Evolutionary conservation across 2,797 vertebrate genomes (phyloP).

Genomic region (Aselliscus stoliczkanus): DNA sequence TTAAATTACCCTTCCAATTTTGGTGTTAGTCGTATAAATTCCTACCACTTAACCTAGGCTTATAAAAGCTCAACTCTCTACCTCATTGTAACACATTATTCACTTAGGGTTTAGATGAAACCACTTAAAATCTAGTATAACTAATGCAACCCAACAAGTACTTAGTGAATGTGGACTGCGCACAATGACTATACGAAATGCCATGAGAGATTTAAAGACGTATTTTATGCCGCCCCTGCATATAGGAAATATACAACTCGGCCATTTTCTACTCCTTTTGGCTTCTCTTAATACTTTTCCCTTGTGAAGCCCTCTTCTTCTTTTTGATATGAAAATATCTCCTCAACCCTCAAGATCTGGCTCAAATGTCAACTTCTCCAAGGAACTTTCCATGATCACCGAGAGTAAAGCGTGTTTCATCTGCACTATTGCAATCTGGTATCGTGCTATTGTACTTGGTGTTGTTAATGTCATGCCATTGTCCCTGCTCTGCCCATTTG

Average conservation of each 20-base stretch:
- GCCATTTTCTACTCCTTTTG: neutral
- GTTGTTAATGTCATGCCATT: neutral
- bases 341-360: neutral
- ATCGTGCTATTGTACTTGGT: neutral
- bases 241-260: neutral
- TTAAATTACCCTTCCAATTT: conserved; percentile 52
- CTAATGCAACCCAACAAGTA: neutral
- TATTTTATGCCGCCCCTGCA: neutral
- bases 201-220: neutral
- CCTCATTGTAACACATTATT: conserved; percentile 27
- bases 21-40: conserved; percentile 35
- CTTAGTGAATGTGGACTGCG: neutral
- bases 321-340: neutral
- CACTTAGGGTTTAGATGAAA: conserved; percentile 49
- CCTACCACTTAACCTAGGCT: conserved; percentile 14
- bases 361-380: neutral
- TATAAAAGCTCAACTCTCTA: neutral
- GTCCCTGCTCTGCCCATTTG: neutral
- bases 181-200: neutral
- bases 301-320: neutral
- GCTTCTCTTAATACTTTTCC: neutral
- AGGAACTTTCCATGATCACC: neutral
- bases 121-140: conserved; percentile 35
- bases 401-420: neutral
- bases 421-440: neutral